Evolutionary conservation across 2,888 invertebrate genomes (phyloP), one percentile per base, ranked within the genome.

Genomic region (Dendrolimus pini): DNA sequence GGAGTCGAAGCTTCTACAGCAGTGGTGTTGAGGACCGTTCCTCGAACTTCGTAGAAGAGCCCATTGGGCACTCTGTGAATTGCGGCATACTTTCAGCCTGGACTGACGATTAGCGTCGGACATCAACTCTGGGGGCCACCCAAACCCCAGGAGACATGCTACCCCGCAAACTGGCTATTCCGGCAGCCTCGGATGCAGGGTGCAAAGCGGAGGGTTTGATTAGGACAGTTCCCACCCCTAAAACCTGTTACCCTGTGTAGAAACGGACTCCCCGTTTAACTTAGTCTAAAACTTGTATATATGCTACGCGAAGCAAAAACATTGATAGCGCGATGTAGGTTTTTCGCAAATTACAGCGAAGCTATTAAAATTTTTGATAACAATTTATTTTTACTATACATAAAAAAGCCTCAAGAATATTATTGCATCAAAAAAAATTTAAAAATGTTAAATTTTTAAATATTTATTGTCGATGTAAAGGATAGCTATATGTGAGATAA

Each of bases 1-100:
- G 66, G 63, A 67, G 69, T 69, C 69, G 64, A 69, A 63, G 58
- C 53, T 67, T 69, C 69, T 69, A 69, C 69, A 63, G 9, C 71
- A 71, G 69, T 69, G 69, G 62, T 62, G 67, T 59, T 54, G 69
- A 69, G 69, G 71, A 60, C 57, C 61, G 42, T 55, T 61, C 66
- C 66, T 60, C 66, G 66, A 68, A 61, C 68, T 66, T 62, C 58
- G 52, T 42, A 54, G 55, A 52, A 41, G 52, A 47, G 55, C 52
- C 18, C 1, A 61, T 61, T 66, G 0, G 59, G 65, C 30, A 6
- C 30, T 30, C 30, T 30, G 30, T 30, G 30, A 30, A 30, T 30
- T 30, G 30, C 12, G 47, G 12, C 47, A 47, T 12, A 47, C 9
- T 9, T 47, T 9, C 47, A 10, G 9, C 12, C 47, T 47, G 47